Evolutionary conservation across 1,140 invertebrate genomes (phyloP).

Genomic region (Penaeus japonicus): DNA sequence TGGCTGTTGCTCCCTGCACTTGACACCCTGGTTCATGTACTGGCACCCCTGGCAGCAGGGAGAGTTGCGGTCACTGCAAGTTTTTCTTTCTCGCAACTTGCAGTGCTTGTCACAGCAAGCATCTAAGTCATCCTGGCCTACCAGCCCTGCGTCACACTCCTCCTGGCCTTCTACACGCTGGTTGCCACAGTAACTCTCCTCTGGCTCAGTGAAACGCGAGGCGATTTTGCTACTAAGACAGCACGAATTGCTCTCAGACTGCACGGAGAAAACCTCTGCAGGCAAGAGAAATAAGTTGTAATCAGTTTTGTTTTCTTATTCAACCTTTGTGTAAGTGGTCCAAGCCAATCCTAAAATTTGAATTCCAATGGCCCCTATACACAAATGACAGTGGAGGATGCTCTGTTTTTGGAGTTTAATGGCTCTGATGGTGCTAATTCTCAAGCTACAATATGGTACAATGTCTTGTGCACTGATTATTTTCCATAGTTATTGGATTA

Average conservation of each 20-base stretch:
- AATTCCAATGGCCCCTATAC: too few species aligned
- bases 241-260: constrained; percentile 90
- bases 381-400: too few species aligned
- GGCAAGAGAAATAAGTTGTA: not conserved
- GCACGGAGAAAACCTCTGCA: constrained; percentile 92
- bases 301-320: not conserved
- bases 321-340: not conserved
- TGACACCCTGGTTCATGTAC: constrained; percentile 76
- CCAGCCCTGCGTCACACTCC: constrained; percentile 91
- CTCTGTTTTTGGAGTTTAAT: too few species aligned
- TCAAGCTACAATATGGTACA: too few species aligned
- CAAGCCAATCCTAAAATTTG: not conserved
- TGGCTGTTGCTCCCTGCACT: constrained; percentile 87
- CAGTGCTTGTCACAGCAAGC: constrained; percentile 92
- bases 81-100: constrained; percentile 82
- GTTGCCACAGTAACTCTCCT: constrained; percentile 95
- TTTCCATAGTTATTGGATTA: too few species aligned
- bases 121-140: constrained; percentile 91
- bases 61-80: constrained; percentile 94
- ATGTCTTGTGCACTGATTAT: too few species aligned
- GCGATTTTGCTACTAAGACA: constrained; percentile 90
- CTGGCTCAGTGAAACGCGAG: constrained; percentile 89
- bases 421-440: too few species aligned
- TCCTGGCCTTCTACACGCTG: constrained; percentile 91
- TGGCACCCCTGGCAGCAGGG: constrained; percentile 91